Evolutionary conservation across 1,140 invertebrate species (phyloP), one percentile per base, ranked within the genome.

Genomic region (Zaprionus lachaisei): DNA sequence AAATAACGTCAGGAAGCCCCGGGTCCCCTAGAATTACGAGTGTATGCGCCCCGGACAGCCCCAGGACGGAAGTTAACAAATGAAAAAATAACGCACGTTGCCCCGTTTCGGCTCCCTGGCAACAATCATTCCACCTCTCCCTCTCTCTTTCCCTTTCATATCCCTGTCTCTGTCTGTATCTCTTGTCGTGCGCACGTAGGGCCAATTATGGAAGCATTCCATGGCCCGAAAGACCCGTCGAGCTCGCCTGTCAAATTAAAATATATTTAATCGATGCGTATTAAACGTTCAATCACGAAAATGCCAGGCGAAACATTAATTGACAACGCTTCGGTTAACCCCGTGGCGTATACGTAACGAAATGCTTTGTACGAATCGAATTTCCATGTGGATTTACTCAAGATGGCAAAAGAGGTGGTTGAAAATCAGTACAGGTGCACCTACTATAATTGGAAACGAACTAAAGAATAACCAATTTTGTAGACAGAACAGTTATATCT

Each of bases 1-100:
- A 91, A 91, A 91, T 82, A 78, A 79, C 77, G 79, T 58, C 67
- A 72, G 64, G 79, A 66, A 68, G 57, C 49, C 38, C 71, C 31
- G 38, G 67, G 26, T 54, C 54, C 34, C 54, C 62, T 66, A 54
- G 31, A 57, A 64, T 54, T 64, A 54, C 47, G 47, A 24, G 9
- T 24, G 20, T 58, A 76, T 44, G 61, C 61, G 54, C 51, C 65
- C 65, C 38, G 51, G 47, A 51, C 47, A 51, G 20, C 6, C 22
- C 63, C 31, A 57, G 49, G 31, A 62, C 75, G 65, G 70, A 75
- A 75, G 60, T 73, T 63, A 44, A 47, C 74, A 78, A 84, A 68
- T 69, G 70, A 81, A 79, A 83, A 76, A 79, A 77, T 70, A 44
- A 57, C 34, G 37, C 63, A 62, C 28, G 49, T 38, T 55, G 57